These are phyloP conservation scores for Anarrhichthys ocellatus DNA, from an alignment of 2,113 vertebrate genomes.

Conservation along the genomic window DNA sequence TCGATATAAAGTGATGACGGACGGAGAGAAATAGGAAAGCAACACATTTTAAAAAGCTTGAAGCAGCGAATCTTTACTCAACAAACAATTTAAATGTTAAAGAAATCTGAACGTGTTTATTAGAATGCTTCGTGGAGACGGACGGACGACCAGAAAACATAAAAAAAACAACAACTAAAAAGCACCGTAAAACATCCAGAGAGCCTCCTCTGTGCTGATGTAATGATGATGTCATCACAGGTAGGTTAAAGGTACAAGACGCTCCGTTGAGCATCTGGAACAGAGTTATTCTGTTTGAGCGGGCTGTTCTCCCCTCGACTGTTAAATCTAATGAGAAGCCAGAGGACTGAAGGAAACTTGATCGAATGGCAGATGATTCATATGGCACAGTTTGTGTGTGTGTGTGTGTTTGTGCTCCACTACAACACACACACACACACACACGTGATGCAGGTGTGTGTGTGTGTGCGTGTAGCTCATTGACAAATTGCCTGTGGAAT, in stretches of 20 bases:
- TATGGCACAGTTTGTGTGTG: constrained; percentile 37
- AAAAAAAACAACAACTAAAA: background rate
- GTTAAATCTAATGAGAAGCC: constrained; percentile 43
- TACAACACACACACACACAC: constrained; percentile 14
- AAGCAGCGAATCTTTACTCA: background rate
- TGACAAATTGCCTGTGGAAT: constrained; percentile 56
- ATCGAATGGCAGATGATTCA: constrained; percentile 54
- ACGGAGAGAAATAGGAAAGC: background rate
- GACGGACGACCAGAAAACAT: no score
- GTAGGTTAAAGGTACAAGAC: constrained; percentile 17
- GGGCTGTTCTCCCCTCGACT: constrained; percentile 12
- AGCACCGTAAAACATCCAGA: background rate
- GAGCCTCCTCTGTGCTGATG: background rate
- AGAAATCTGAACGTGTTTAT: no score
- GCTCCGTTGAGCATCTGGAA: constrained; percentile 37
- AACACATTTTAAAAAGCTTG: background rate
- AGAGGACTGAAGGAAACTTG: constrained; percentile 30
- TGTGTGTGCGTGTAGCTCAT: background rate
- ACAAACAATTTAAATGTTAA: no score
- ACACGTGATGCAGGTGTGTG: constrained; percentile 31
- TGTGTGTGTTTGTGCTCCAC: constrained; percentile 29
- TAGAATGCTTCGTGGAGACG: no score
- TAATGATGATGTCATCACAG: constrained; percentile 20
- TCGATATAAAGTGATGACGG: no score
- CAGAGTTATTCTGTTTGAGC: constrained; percentile 20